These are phyloP conservation scores for Nannoperca australis DNA, from an alignment of 2,797 vertebrate genomes.

Conservation along the genomic window DNA sequence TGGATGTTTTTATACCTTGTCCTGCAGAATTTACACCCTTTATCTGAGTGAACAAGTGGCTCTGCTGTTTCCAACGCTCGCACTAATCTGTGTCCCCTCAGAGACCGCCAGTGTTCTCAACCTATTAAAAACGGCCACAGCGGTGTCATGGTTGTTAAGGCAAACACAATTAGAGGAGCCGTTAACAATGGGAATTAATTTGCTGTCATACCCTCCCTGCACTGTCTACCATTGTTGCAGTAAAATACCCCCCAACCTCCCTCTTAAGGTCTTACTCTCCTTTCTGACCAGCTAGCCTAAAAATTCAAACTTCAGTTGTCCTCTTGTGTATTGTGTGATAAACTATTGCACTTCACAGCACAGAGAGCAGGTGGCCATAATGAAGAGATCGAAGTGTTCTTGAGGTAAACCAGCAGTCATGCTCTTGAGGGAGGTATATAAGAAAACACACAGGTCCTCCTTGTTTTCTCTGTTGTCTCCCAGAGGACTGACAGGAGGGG, in stretches of 20 bases:
- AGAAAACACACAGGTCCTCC: constrained; percentile 31
- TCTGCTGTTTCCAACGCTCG: constrained; percentile 22
- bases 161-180: constrained; percentile 76
- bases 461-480: constrained; percentile 44
- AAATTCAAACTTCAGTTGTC: neutral
- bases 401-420: constrained; percentile 23
- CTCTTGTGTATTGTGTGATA: neutral
- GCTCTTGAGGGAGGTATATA: constrained; percentile 18
- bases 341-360: constrained; percentile 10
- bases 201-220: constrained; percentile 61
- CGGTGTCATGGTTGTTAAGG: constrained; percentile 72
- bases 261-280: neutral
- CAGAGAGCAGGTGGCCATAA: neutral
- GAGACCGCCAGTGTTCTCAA: constrained; percentile 63
- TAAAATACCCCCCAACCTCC: constrained; percentile 30
- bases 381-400: constrained; percentile 26
- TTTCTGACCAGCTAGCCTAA: neutral
- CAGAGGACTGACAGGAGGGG: constrained; percentile 25
- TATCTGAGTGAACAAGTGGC: constrained; percentile 60
- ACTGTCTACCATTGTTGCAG: constrained; percentile 46
- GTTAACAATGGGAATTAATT: constrained; percentile 82
- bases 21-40: constrained; percentile 35
- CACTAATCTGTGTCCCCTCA: constrained; percentile 64
- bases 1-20: constrained; percentile 9
- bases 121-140: constrained; percentile 65